These are phyloP conservation scores for Acrocephalus arundinaceus DNA, from an alignment of 2,113 vertebrate genomes.

Conservation along the genomic window DNA sequence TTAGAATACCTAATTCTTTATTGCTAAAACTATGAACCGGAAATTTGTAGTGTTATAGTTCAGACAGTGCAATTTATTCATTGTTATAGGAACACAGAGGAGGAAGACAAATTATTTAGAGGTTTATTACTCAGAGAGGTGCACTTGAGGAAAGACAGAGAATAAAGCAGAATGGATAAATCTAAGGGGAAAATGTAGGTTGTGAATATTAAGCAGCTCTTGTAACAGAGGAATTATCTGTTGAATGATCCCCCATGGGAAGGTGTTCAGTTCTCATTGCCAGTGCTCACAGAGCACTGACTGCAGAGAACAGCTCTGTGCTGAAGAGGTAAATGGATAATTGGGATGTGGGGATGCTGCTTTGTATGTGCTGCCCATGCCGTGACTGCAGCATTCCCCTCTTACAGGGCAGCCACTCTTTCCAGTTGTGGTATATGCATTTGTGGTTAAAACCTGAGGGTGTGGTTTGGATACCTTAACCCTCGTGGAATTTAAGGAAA, in stretches of 20 bases:
- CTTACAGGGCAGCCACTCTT: neutral
- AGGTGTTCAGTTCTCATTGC: neutral
- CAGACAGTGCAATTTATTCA: constrained; percentile 58
- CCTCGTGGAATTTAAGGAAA: neutral
- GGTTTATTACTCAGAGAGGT: neutral
- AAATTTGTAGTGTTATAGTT: constrained; percentile 72
- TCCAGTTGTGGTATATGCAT: neutral
- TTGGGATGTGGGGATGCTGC: neutral
- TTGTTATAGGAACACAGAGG: neutral
- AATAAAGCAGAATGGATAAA: neutral
- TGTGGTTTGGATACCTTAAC: neutral
- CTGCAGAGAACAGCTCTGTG: neutral
- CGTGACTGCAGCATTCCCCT: neutral
- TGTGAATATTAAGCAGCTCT: neutral
- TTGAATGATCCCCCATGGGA: neutral
- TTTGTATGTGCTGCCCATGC: neutral
- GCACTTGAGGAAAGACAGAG: neutral
- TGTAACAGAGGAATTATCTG: neutral
- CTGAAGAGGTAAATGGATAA: neutral
- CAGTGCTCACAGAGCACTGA: neutral
- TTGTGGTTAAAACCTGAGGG: neutral
- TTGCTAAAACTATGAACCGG: constrained; percentile 62
- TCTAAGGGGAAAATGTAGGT: neutral
- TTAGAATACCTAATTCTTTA: constrained; percentile 71
- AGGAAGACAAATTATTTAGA: neutral